phyloP scores from a whole-genome alignment of 2,888 invertebrate species.

The Athalia cordata region DNA sequence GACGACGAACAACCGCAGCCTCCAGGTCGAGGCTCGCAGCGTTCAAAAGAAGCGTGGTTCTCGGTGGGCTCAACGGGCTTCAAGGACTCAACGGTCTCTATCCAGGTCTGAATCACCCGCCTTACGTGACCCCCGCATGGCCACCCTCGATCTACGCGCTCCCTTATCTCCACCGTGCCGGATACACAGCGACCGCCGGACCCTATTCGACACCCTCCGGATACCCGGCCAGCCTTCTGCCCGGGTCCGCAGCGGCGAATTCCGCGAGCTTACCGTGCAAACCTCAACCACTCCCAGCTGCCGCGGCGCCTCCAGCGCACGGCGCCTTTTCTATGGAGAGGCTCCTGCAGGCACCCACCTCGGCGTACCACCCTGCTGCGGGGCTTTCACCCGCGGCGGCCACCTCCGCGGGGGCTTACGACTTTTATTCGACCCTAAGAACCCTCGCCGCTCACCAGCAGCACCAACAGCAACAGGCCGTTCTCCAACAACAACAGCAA shows the following conservation, averaged over 20 bases:
- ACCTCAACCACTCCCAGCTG: conserved; percentile 69
- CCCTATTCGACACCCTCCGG: conserved; percentile 70
- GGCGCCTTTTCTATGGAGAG: conserved; percentile 75
- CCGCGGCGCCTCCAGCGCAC: conserved; percentile 72
- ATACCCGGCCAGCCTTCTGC: conserved; percentile 68
- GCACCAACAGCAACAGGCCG: conserved; percentile 73
- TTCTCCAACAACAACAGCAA: conserved; percentile 57
- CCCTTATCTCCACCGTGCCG: conserved; percentile 78
- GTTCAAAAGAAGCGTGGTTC: conserved; percentile 85
- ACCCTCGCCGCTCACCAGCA: conserved; percentile 74
- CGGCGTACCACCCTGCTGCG: conserved; percentile 54
- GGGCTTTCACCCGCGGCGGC: conserved; percentile 58
- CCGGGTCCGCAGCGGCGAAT: conserved; percentile 57
- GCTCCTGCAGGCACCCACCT: conserved; percentile 66
- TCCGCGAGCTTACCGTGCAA: conserved; percentile 68
- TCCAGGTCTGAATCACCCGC: conserved; percentile 73
- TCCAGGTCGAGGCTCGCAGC: conserved; percentile 92
- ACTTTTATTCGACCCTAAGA: conserved; percentile 74
- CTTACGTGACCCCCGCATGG: conserved; percentile 78
- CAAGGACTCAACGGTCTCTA: conserved; percentile 78
- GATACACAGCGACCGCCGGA: conserved; percentile 70
- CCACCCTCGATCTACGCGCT: conserved; percentile 82
- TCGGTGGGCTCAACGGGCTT: conserved; percentile 80
- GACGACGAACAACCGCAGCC: conserved; percentile 92
- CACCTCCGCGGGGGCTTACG: conserved; percentile 68